phyloP scores from a whole-genome alignment of 2,113 vertebrate genomes.

The Channa argus region DNA sequence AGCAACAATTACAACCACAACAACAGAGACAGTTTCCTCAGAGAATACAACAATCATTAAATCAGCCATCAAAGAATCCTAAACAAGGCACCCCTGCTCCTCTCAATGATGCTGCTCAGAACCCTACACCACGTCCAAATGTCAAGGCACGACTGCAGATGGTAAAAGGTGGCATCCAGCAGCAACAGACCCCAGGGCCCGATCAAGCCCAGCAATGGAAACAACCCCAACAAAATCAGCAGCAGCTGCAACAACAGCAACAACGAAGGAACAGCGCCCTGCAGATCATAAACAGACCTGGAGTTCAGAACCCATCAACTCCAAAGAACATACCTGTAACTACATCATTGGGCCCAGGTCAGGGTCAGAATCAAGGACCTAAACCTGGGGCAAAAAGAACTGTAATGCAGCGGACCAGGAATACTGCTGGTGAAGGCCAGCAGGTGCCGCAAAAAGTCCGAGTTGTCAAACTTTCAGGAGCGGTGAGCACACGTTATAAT shows the following conservation, averaged over 20 bases:
- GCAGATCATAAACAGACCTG: conserved; percentile 59
- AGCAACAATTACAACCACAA: conserved; percentile 52
- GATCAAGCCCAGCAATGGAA: conserved; percentile 63
- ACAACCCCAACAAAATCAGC: conserved; percentile 69
- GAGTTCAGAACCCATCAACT: conserved; percentile 59
- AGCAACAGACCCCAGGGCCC: conserved; percentile 43
- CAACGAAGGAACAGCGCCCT: conserved; percentile 62
- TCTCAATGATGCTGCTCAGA: conserved; percentile 59
- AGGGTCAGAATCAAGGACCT: conserved; percentile 78
- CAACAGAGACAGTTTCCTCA: conserved; percentile 56
- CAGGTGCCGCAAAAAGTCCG: conserved; percentile 92
- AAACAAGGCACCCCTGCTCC: conserved; percentile 55
- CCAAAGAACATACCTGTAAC: conserved; percentile 65
- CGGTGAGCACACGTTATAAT: conserved; percentile 86
- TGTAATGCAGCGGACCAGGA: conserved; percentile 93
- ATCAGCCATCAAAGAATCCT: conserved; percentile 46
- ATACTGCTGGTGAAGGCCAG: conserved; percentile 80
- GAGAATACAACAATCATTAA: conserved; percentile 55
- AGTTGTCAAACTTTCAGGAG: conserved; percentile 92
- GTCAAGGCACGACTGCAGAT: conserved; percentile 78
- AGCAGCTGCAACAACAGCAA: conserved; percentile 58
- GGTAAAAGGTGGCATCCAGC: conserved; percentile 52
- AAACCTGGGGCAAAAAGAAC: conserved; percentile 91
- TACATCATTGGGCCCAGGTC: conserved; percentile 66
- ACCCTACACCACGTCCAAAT: conserved; percentile 52